Evolutionary conservation across 1,140 invertebrate species (phyloP), one percentile per base, ranked within the genome.

Genomic region (Bathynomus jamesi): DNA sequence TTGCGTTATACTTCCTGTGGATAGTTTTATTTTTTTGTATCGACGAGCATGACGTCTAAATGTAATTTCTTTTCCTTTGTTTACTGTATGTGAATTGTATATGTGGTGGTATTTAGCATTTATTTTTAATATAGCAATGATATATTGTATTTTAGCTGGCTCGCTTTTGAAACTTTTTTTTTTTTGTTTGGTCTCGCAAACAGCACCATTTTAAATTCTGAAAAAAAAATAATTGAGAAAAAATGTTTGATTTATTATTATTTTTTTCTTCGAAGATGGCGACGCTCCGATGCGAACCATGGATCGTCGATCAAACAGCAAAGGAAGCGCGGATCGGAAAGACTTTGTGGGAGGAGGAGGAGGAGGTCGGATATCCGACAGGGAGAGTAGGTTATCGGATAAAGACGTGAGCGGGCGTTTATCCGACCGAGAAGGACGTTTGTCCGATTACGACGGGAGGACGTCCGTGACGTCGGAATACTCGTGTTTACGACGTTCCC

Each of bases 401-500:
- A 66, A 70, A 28, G 76, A 77, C 27, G 69, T 71, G 40, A 61
- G 76, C 28, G 61, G 61, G 5, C 31, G 69, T 13, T 28, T 63
- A 7, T 70, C 69, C 5, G 69, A 70, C 29, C 11, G 61, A 30
- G 69, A 65, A 29, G 61, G 61, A 25, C 62, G 64, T 25, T 40
- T 24, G 24, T 70, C 69, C 4, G 62, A 70, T 62, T 63, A 70
- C 66, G 66, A 71, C 67, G 27, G 75, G 64, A 61, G 76, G 53
- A 70, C 72, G 8, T 77, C 76, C 2, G 72, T 73, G 24, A 71
- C 75, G 7, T 65, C 71, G 40, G 72, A 71, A 11, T 71, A 77
- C 53, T 74, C 71, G 69, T 24, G 71, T 77, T 31, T 77, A 77
- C 61, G 76, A 77, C 32, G 76, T 77, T 21, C 76, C 76, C 13